Evolutionary conservation across 1,140 invertebrate species (phyloP), one percentile per base, ranked within the genome.

Genomic region (Centruroides sculpturatus): DNA sequence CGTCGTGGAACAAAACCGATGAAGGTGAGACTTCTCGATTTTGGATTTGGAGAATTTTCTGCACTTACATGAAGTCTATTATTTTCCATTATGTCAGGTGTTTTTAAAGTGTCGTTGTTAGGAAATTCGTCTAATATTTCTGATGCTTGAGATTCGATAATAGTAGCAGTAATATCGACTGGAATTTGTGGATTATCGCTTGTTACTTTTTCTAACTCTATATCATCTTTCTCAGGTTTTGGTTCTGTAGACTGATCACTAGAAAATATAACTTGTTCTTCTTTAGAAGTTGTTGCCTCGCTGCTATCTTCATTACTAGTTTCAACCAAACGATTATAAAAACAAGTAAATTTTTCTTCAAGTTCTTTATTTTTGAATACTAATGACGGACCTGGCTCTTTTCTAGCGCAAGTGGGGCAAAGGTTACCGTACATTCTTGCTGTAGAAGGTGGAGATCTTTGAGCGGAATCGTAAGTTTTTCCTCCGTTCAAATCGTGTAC

Each of bases 341-440:
- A 67, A 46, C 65, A 67, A 34, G 62, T 67, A 56, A 67, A 67
- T 57, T 67, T 67, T 48, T 67, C 63, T 55, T 67, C 65, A 58
- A 66, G 12, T 48, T 67, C 63, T 51, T 66, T 66, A 36, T 52
- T 62, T 47, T 66, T 66, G 35, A 62, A 64, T 7, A 9, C 35
- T 46, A 58, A n/a, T 0, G 64, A 53, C 3, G 65, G 57, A 49
- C 57, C 34, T 8, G 51, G 49, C 48, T 65, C 65, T 48, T 65
- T 66, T 23, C 60, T 55, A 34, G 60, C 48, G 48, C 66, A 67
- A 35, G 50, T 52, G 12, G 62, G 63, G 57, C 66, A 67, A 5
- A 67, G 48, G n/a, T 55, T 53, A 34, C 59, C 61, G 9, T 41
- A 41, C 13, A 41, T 36, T 51, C 13, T 35, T 35, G 34, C 5